Evolutionary conservation across 2,797 vertebrate species (phyloP).

Genomic region (Atherinosoma microstoma): DNA sequence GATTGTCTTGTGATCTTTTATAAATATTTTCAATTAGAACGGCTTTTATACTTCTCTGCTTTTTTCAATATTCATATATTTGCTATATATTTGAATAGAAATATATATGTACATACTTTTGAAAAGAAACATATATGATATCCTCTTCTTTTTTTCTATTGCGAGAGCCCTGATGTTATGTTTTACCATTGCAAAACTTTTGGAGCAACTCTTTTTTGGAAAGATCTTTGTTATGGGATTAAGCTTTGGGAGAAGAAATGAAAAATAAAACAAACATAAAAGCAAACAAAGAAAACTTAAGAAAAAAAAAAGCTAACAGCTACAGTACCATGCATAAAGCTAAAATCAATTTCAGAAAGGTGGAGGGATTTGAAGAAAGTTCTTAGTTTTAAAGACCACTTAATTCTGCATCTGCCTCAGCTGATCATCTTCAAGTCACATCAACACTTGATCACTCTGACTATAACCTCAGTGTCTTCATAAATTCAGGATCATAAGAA

Average conservation of each 20-base stretch:
- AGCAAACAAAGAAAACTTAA: not conserved
- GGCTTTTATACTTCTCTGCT: slow-evolving; percentile 85
- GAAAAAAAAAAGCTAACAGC: slow-evolving; percentile 41
- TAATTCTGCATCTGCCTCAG: slow-evolving; percentile 41
- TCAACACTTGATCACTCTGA: slow-evolving; percentile 44
- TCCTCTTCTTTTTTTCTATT: slow-evolving; percentile 84
- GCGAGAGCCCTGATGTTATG: slow-evolving; percentile 87
- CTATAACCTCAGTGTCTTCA: slow-evolving; percentile 45
- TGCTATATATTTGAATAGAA: slow-evolving; percentile 89
- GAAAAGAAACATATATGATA: slow-evolving; percentile 87
- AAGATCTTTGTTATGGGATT: slow-evolving; percentile 80
- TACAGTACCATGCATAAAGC: slow-evolving; percentile 78
- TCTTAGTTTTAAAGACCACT: slow-evolving; percentile 62
- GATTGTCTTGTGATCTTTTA: slow-evolving; percentile 88
- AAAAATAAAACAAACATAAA: slow-evolving; percentile 1
- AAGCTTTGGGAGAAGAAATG: slow-evolving; percentile 80
- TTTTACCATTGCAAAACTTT: slow-evolving; percentile 80
- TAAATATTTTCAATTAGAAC: slow-evolving; percentile 85
- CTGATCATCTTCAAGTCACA: slow-evolving; percentile 38
- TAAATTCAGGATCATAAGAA: slow-evolving; percentile 59
- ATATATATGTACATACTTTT: slow-evolving; percentile 89
- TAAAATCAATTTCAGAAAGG: slow-evolving; percentile 67
- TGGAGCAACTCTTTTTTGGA: slow-evolving; percentile 81
- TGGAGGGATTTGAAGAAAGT: slow-evolving; percentile 64
- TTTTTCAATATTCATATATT: slow-evolving; percentile 87